These are phyloP conservation scores for Epinephelus cyanopodus DNA, from an alignment of 2,113 vertebrate species.

Conservation along the genomic window DNA sequence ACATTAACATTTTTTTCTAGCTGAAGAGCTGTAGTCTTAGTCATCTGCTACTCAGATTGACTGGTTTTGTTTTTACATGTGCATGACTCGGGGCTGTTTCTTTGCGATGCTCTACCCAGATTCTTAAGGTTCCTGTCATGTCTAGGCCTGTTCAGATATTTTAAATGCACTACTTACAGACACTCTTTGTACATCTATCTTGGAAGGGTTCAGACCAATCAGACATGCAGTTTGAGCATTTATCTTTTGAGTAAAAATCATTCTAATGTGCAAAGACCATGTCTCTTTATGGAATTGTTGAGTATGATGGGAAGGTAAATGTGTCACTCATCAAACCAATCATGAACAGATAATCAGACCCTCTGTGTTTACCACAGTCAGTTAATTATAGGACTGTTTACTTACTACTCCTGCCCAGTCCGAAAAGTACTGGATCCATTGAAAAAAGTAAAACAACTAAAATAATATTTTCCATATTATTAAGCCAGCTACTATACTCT, in stretches of 20 bases:
- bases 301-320: neutral
- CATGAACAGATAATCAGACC: neutral
- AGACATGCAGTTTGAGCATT: neutral
- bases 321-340: neutral
- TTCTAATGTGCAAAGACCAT: too few species aligned
- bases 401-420: too few species aligned
- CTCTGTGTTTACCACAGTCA: too few species aligned
- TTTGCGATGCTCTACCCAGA: slow-evolving; percentile 12
- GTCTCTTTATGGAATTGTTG: neutral
- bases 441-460: too few species aligned
- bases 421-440: too few species aligned
- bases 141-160: slow-evolving; percentile 24
- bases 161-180: neutral
- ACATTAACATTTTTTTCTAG: neutral
- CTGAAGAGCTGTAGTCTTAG: neutral
- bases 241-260: neutral
- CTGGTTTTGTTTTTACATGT: slow-evolving; percentile 23
- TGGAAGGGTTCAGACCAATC: neutral
- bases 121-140: slow-evolving; percentile 48
- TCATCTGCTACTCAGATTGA: neutral
- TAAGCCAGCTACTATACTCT: too few species aligned
- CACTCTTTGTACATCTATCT: neutral
- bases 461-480: too few species aligned
- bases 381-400: too few species aligned
- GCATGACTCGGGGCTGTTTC: neutral